Percentiles rank a stretch among this genome's conserved stretches.
Conservation (phyloP, 2,797 vertebrate species). For the Aythya fuligula region DNA sequence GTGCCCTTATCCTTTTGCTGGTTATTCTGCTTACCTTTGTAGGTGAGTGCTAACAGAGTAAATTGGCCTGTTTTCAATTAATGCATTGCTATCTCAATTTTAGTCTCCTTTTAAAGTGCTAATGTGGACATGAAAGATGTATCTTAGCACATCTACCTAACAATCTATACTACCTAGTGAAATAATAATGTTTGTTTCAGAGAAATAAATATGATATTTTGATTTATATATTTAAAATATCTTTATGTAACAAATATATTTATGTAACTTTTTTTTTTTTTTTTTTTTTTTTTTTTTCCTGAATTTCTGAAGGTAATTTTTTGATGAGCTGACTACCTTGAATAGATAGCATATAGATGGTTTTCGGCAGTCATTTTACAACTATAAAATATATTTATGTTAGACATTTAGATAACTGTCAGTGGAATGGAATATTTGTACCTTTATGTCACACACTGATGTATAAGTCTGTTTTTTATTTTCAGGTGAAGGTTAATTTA, state of each 20-base stretch:
- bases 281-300: background rate
- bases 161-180: background rate
- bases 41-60: constrained; percentile 74
- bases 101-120: background rate
- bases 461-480: background rate
- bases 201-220: background rate
- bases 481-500: background rate
- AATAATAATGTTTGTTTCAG: background rate
- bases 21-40: constrained; percentile 81
- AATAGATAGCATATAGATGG: background rate
- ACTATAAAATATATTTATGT: background rate
- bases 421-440: background rate
- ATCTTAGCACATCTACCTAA: background rate
- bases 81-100: no score
- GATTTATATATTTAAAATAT: background rate
- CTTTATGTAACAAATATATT: background rate
- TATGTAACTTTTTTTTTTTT: rapidly evolving
- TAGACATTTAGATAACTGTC: background rate
- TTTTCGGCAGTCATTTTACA: constrained; percentile 2
- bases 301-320: background rate
- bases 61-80: background rate
- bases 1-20: constrained; percentile 80
- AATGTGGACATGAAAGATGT: background rate
- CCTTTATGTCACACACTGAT: background rate
- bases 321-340: background rate